Evolutionary conservation across 2,113 vertebrate genomes (phyloP), one percentile per base, ranked within the genome.

Genomic region (Trochalopteron elliotii): DNA sequence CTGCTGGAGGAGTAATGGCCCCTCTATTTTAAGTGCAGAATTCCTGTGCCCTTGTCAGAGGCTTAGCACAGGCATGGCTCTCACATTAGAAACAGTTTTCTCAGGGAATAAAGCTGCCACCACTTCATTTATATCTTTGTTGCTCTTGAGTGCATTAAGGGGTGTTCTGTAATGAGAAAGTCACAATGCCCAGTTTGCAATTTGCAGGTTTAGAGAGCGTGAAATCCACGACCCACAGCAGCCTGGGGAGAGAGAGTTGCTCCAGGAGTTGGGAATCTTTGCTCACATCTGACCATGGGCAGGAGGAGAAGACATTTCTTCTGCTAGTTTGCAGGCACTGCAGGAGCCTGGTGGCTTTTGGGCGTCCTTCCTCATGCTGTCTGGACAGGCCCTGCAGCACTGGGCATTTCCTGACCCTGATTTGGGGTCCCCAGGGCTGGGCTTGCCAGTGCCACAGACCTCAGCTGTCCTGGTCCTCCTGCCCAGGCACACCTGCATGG

Each of bases 61-160:
- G 82, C 82, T 91, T 74, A 91, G 90, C 80, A 52, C 88, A 52
- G 90, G 59, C 84, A 56, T 33, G 52, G 60, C 77, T 93, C 92
- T 93, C 7, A 0, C 60, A 9, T 93, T 89, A 90, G 93, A 9
- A 96, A 17, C 22, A 2, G 25, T 93, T 96, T 94, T 95, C 76
- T 93, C 47, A 37, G 71, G 64, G 89, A 93, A 91, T 96, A 95
- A 96, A 97, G 91, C 92, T 97, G 94, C 95, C 94, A 95, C 91
- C 96, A 93, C 95, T 93, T 96, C 86, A 83, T 97, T 94, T 96
- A 70, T 86, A 28, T 81, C 79, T 90, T 35, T 81, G 86, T 52
- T 88, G 63, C 47, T 78, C 64, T n/a, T 13, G 77, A 77, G 24
- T 11, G 33, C 87, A 15, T 87, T 18, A 89, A 93, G 83, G 76